phyloP scores from a whole-genome alignment of 2,113 vertebrate species.

The Gadus macrocephalus region DNA sequence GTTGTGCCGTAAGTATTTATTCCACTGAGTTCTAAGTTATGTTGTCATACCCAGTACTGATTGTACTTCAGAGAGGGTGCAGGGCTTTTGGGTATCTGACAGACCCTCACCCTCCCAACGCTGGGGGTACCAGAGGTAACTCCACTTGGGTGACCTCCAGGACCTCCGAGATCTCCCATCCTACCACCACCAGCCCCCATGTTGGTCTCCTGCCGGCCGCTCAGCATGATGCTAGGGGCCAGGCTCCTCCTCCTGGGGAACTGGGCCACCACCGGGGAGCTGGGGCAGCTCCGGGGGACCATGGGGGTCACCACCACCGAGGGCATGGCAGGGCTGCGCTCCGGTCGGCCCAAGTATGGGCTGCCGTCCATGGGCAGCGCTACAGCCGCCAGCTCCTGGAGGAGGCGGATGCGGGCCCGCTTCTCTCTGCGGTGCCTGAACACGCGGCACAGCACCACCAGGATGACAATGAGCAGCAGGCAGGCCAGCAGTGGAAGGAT shows the following conservation, averaged over 20 bases:
- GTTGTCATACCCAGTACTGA: conserved; percentile 84
- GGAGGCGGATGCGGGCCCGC: conserved; percentile 50
- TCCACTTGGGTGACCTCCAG: conserved; percentile 1
- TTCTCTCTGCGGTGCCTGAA: conserved; percentile 76
- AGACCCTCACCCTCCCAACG: conserved; percentile 22
- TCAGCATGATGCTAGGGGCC: conserved; percentile 57
- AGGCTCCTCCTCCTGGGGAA: conserved; percentile 42
- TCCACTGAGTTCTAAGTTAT: too few relatives aligned
- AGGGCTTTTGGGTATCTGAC: conserved; percentile 41
- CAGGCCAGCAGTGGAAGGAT: conserved; percentile 72
- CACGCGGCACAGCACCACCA: conserved; percentile 68
- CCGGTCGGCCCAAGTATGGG: conserved; percentile 47
- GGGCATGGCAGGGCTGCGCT: conserved; percentile 74
- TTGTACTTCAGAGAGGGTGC: conserved; percentile 72
- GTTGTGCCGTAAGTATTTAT: too few relatives aligned
- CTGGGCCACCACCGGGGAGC: conserved; percentile 43
- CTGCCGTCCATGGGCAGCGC: conserved; percentile 35
- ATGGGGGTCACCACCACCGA: conserved; percentile 80
- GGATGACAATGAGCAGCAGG: conserved; percentile 71
- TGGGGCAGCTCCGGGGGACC: conserved; percentile 40
- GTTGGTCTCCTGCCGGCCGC: conserved; percentile 72
- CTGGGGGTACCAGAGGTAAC: neutral
- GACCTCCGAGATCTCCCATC: conserved; percentile 5
- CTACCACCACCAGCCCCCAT: conserved; percentile 3
- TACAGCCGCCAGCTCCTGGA: conserved; percentile 58